phyloP scores from a whole-genome alignment of 1,140 invertebrate species.

The Asbolus verrucosus region DNA sequence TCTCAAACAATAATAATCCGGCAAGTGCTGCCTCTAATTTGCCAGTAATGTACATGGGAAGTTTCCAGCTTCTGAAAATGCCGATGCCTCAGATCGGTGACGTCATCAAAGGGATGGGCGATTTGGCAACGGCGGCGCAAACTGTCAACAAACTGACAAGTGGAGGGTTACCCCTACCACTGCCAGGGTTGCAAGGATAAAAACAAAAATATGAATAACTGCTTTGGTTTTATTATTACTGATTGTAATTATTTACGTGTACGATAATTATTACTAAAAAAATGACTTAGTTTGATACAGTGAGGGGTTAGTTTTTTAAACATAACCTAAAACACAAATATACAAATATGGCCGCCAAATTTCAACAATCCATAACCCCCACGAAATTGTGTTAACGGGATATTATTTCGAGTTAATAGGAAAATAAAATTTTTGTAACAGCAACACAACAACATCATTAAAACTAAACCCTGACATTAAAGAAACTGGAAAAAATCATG shows the following conservation, averaged over 20 bases:
- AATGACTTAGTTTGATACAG: neutral
- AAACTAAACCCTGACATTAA: neutral
- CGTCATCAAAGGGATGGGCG: constrained; percentile 20
- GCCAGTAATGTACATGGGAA: constrained; percentile 23
- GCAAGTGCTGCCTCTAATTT: neutral
- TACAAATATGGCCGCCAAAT: constrained; percentile 17
- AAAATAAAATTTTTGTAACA: constrained; percentile 3
- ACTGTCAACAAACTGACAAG: constrained; percentile 19
- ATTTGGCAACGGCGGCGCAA: constrained; percentile 8
- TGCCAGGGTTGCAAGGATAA: neutral
- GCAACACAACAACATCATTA: neutral
- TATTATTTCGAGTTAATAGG: too few relatives aligned
- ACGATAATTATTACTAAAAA: too few relatives aligned
- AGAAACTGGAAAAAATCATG: too few relatives aligned
- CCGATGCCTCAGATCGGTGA: constrained; percentile 29
- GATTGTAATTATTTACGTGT: too few relatives aligned
- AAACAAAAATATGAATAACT: neutral
- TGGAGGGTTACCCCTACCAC: neutral
- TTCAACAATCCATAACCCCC: neutral
- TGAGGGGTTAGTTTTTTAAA: constrained; percentile 6
- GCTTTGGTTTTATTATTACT: constrained; percentile 23
- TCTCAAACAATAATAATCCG: neutral
- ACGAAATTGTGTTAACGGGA: too few relatives aligned
- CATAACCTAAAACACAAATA: neutral
- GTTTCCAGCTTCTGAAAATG: constrained; percentile 24